These are phyloP conservation scores for Rhingia campestris DNA, from an alignment of 2,888 invertebrate species.

Conservation along the genomic window DNA sequence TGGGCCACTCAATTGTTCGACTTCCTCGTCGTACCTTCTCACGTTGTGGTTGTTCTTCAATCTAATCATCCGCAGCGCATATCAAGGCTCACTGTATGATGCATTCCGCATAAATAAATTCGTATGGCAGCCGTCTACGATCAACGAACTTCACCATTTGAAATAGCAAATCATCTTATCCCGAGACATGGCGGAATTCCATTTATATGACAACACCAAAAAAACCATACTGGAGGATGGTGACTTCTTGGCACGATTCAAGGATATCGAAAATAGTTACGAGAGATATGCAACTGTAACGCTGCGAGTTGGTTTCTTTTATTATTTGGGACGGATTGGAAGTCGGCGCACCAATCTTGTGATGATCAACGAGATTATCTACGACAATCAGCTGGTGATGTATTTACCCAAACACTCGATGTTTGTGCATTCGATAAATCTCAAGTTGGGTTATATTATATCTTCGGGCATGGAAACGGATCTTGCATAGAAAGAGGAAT, in stretches of 20 bases:
- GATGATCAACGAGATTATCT: slow-evolving; percentile 77
- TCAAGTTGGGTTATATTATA: slow-evolving; percentile 76
- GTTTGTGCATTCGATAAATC: slow-evolving; percentile 76
- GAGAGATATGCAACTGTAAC: slow-evolving; percentile 46
- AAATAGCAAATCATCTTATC: slow-evolving; percentile 75
- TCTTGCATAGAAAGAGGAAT: background rate
- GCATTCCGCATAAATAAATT: slow-evolving; percentile 76
- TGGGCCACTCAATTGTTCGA: background rate
- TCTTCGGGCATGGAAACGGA: slow-evolving; percentile 76
- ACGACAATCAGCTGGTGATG: slow-evolving; percentile 77
- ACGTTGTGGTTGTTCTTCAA: background rate
- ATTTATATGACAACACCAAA: slow-evolving; percentile 67
- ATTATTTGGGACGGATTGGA: slow-evolving; percentile 75
- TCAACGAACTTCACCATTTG: slow-evolving; percentile 73
- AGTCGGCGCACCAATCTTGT: slow-evolving; percentile 75
- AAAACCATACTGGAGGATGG: slow-evolving; percentile 51
- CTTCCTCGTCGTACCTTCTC: slow-evolving; percentile 65
- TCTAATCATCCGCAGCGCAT: background rate
- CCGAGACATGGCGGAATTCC: slow-evolving; percentile 55
- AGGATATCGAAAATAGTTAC: background rate
- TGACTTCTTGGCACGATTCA: background rate
- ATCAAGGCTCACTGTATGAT: slow-evolving; percentile 3
- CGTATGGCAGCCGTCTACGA: slow-evolving; percentile 73
- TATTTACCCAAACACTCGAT: slow-evolving; percentile 77
- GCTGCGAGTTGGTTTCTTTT: slow-evolving; percentile 75